phyloP scores from a whole-genome alignment of 2,888 invertebrate species.

The Tenodera sinensis region DNA sequence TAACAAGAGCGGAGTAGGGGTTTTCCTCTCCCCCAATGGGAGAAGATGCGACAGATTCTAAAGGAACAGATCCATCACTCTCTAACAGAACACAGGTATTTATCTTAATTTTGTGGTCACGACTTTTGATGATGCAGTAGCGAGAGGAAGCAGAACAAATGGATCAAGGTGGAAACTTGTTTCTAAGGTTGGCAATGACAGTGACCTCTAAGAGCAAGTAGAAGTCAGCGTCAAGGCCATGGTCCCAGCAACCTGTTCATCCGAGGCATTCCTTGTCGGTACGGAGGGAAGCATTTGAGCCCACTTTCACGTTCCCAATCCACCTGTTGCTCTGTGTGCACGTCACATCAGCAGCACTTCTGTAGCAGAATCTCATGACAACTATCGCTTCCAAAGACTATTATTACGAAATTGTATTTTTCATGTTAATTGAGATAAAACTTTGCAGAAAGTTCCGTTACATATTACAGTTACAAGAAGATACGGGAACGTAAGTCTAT shows the following conservation, averaged over 20 bases:
- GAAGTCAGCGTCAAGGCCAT: neutral
- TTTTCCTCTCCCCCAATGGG: too few species aligned
- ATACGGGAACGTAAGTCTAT: too few species aligned
- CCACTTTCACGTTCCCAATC: neutral
- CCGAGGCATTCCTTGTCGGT: neutral
- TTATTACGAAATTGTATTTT: too few species aligned
- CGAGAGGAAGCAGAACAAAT: neutral
- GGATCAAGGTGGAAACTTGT: neutral
- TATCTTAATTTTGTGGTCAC: neutral
- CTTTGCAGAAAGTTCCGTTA: too few species aligned
- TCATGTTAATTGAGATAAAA: too few species aligned
- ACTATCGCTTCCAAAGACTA: too few species aligned
- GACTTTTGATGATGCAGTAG: neutral
- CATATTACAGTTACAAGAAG: too few species aligned
- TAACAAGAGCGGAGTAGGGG: too few species aligned
- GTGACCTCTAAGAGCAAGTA: slow-evolving; percentile 5
- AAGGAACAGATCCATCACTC: neutral
- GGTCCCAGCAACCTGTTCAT: neutral
- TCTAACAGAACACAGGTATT: neutral
- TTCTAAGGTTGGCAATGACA: neutral
- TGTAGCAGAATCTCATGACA: too few species aligned
- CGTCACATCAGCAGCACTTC: too few species aligned
- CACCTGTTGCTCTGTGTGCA: neutral
- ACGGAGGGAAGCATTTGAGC: neutral
- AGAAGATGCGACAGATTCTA: too few species aligned